Conservation (phyloP, 2,113 vertebrate genomes). For the Malurus alboscapulatus region DNA sequence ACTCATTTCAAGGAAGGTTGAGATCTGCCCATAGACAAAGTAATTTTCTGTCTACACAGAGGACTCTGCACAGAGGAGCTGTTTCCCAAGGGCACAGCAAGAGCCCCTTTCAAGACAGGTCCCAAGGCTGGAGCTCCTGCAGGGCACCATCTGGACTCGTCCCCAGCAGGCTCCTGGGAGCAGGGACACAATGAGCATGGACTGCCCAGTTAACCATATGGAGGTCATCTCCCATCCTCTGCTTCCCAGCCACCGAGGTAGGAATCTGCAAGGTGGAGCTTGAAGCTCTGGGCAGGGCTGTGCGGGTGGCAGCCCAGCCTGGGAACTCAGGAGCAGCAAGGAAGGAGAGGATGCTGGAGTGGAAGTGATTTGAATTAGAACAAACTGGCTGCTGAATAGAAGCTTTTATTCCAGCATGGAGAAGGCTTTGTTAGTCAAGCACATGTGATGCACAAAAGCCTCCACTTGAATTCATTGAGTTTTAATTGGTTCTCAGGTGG, state of each 20-base stretch:
- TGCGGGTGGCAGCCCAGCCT: constrained; percentile 34
- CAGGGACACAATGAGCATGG: neutral
- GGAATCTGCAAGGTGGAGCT: constrained; percentile 50
- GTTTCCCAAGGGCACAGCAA: neutral
- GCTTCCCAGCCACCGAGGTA: neutral
- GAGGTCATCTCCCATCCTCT: neutral
- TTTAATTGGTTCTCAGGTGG: constrained; percentile 86
- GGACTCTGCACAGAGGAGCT: neutral
- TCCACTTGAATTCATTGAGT: constrained; percentile 82
- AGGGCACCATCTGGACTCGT: neutral
- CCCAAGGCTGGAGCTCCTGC: neutral
- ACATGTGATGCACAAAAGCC: constrained; percentile 83
- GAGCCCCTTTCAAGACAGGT: neutral
- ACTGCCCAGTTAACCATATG: neutral
- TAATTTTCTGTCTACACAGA: neutral
- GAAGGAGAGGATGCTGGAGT: constrained; percentile 73
- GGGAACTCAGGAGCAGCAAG: constrained; percentile 70
- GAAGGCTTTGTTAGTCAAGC: constrained; percentile 81
- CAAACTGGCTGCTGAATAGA: constrained; percentile 79
- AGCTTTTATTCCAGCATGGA: constrained; percentile 80
- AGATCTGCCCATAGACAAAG: neutral
- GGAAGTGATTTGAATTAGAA: constrained; percentile 80
- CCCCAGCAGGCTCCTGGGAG: neutral
- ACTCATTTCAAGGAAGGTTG: neutral
- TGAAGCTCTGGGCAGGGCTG: constrained; percentile 14